A percentile compares a stretch with the other conserved stretches of the same genome.
phyloP scores from a whole-genome alignment of 2,113 vertebrate species.

The Bujurquina vittata region DNA sequence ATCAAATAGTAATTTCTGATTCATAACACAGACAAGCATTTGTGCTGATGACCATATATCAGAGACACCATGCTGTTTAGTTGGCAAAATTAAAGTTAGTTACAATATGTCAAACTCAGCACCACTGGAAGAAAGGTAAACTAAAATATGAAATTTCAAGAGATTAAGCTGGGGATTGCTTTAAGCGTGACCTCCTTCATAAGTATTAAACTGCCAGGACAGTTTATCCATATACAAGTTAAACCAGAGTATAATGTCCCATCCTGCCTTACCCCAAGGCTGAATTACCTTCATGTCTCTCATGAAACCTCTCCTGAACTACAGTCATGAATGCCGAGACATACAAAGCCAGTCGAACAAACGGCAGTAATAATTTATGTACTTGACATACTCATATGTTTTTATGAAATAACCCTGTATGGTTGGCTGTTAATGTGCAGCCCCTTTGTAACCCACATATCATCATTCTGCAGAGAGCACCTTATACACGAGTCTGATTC shows the following conservation, averaged over 20 bases:
- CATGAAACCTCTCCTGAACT: not conserved
- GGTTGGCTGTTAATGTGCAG: rapidly evolving
- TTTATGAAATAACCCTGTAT: not conserved
- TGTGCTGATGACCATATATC: not conserved
- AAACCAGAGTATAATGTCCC: not conserved
- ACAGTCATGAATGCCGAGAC: not conserved
- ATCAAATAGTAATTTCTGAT: not conserved
- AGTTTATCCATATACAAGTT: not conserved
- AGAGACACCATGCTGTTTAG: no score
- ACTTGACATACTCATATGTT: not conserved
- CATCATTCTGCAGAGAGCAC: not conserved
- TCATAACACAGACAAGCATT: not conserved
- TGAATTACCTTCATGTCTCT: not conserved
- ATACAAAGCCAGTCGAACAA: not conserved
- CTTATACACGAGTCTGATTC: not conserved
- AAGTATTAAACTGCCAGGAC: not conserved
- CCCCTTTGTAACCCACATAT: not conserved
- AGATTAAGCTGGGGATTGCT: not conserved
- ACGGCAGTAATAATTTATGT: not conserved
- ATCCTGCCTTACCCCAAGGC: not conserved
- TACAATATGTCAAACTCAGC: not conserved
- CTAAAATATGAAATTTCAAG: not conserved
- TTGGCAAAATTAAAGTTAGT: not conserved
- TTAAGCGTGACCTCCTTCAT: not conserved
- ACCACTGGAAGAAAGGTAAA: not conserved